A percentile compares a stretch with the other conserved stretches of the same genome.
Evolutionary conservation across 35 echinoderm and acorn worm species (phyloP).

Genomic region (Acanthaster planci): DNA sequence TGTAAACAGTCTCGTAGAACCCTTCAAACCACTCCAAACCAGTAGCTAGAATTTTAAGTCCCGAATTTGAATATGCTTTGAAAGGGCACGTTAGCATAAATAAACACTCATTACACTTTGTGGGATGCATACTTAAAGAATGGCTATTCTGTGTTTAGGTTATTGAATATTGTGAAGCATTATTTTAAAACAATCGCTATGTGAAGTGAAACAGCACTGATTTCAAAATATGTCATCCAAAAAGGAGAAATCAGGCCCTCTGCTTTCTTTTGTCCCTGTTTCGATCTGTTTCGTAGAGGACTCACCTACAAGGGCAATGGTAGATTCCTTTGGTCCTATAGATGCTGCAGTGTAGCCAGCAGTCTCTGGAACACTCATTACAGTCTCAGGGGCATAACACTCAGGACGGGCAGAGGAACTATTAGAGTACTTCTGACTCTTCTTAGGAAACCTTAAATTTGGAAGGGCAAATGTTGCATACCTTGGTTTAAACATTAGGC

Average conservation of each 20-base stretch:
- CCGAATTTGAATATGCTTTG: too few relatives aligned
- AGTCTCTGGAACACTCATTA: slow-evolving; percentile 14
- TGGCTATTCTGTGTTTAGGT: too few relatives aligned
- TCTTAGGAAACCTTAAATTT: background rate
- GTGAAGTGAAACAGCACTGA: background rate
- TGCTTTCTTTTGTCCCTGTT: background rate
- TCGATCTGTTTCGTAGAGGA: background rate
- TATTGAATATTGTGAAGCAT: too few relatives aligned
- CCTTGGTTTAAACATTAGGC: too few relatives aligned
- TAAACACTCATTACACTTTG: too few relatives aligned
- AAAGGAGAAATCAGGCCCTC: slow-evolving; percentile 45
- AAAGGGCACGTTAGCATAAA: too few relatives aligned
- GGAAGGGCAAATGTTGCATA: background rate
- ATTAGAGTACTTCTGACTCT: background rate
- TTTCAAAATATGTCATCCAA: slow-evolving; percentile 59
- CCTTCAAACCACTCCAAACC: too few relatives aligned
- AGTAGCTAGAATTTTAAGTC: too few relatives aligned
- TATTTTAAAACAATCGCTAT: too few relatives aligned
- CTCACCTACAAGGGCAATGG: slow-evolving; percentile 12
- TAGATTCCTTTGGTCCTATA: slow-evolving; percentile 5
- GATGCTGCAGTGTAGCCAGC: background rate
- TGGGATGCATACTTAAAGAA: too few relatives aligned
- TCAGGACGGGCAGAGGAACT: background rate
- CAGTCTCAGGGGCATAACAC: background rate
- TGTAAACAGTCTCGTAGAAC: too few relatives aligned